Evolutionary conservation across 2,888 invertebrate genomes (phyloP), one percentile per base, ranked within the genome.

Genomic region (Cyaniris semiargus): DNA sequence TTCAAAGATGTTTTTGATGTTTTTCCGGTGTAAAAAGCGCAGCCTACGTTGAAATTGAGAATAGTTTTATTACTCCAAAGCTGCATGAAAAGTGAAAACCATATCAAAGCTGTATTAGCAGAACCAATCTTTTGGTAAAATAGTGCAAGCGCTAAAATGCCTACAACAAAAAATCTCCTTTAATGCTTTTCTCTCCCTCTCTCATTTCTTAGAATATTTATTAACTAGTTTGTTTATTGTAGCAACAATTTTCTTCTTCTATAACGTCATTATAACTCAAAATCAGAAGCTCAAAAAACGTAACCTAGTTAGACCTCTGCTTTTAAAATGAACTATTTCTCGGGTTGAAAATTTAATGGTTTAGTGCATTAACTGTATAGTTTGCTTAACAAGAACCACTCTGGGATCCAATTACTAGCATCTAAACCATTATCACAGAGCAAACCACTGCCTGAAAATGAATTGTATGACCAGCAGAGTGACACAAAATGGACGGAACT

Each of bases 371-470:
- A 66, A 66, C 66, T 66, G 31, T 66, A 27, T 18, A 27, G 66
- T 66, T 66, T 66, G 18, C 66, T 66, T 66, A 66, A 66, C 66
- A 31, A 66, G 66, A 66, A 66, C 66, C 27, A 66, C 66, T 66
- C 66, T 27, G 27, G 0, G 66, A 66, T 66, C 66, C 66, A 66
- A 66, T 66, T 66, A 66, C 66, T 66, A 18, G 23, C 60, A 60
- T 60, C 60, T 60, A 31, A 66, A 66, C 66, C 27, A 66, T 66
- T 66, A 66, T 66, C 66, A 66, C 7, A 15, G 31, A 15, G 66
- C 60, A 60, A 60, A 60, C 60, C 23, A 3, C 23, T 60, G 66
- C 15, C 15, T 10, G 60, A 23, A 23, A 66, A 23, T 27, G 60
- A 66, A 66, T 66, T 66, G 27, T 66, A 21, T 21, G 60, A 60